These are phyloP conservation scores for Prochilodus magdalenae DNA, from an alignment of 2,113 vertebrate species.

Conservation along the genomic window DNA sequence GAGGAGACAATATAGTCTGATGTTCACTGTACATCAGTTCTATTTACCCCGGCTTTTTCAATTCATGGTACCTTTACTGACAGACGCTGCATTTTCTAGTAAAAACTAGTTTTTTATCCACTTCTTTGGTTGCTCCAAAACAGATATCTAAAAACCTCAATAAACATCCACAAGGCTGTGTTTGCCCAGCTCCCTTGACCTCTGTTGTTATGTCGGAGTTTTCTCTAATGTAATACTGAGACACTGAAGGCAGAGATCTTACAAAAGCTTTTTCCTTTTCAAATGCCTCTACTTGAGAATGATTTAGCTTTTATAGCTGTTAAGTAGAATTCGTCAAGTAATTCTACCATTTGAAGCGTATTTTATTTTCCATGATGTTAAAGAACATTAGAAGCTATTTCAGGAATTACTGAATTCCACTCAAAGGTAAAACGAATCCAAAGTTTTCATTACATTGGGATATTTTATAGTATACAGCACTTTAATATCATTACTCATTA, in stretches of 20 bases:
- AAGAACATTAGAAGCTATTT: neutral
- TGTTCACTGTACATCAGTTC: too few species aligned
- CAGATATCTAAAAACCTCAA: too few species aligned
- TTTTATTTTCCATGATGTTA: neutral
- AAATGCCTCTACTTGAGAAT: neutral
- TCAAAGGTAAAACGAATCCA: too few species aligned
- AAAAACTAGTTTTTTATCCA: neutral
- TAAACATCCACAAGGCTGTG: neutral
- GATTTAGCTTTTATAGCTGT: too few species aligned
- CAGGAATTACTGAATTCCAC: neutral
- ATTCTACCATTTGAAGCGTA: neutral
- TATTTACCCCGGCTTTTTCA: too few species aligned
- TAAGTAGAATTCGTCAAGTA: neutral
- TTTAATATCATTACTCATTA: too few species aligned
- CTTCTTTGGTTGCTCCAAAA: neutral
- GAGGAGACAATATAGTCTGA: too few species aligned
- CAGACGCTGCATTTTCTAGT: too few species aligned
- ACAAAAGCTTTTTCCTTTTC: neutral
- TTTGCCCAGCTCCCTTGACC: neutral
- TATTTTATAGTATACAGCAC: too few species aligned
- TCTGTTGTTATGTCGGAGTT: neutral
- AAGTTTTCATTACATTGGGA: too few species aligned
- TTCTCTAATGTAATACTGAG: neutral
- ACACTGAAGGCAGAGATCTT: neutral
- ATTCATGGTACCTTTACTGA: too few species aligned